A percentile compares a stretch with the other conserved stretches of the same genome.
phyloP scores from a whole-genome alignment of 2,797 vertebrate species.

The Macrochelys suwanniensis region DNA sequence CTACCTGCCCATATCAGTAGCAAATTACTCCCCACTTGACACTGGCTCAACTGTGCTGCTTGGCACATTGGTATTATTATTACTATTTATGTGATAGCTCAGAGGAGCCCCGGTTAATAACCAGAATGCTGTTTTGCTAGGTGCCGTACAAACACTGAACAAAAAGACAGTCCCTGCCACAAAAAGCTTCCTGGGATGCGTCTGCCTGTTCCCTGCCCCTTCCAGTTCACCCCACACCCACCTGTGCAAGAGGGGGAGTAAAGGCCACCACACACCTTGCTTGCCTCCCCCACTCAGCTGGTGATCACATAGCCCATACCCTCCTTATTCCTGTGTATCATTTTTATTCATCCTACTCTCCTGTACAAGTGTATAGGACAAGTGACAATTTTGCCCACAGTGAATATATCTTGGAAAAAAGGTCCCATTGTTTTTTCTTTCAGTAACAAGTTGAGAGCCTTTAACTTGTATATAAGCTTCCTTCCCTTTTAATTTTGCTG shows the following conservation, averaged over 20 bases:
- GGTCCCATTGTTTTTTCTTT: background rate
- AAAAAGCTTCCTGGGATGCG: background rate
- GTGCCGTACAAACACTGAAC: background rate
- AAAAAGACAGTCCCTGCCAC: background rate
- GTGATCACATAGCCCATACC: background rate
- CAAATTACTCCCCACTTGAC: background rate
- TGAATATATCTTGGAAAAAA: background rate
- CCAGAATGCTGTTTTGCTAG: background rate
- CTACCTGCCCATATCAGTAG: background rate
- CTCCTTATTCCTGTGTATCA: background rate
- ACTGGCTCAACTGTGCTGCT: background rate
- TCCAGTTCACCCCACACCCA: background rate
- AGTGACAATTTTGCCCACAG: background rate
- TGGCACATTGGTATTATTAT: background rate
- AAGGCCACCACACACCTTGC: background rate
- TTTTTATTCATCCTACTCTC: background rate
- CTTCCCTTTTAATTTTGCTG: background rate
- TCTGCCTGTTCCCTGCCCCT: background rate
- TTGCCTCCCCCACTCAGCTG: background rate
- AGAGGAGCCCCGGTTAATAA: background rate
- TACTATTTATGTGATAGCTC: background rate
- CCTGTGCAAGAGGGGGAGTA: background rate
- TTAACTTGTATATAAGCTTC: background rate
- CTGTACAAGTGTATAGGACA: background rate
- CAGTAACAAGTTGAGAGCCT: background rate